Evolutionary conservation across 53 echinoderm and acorn worm genomes (phyloP), one percentile per base, ranked within the genome.

Genomic region (Holothuria scabra): DNA sequence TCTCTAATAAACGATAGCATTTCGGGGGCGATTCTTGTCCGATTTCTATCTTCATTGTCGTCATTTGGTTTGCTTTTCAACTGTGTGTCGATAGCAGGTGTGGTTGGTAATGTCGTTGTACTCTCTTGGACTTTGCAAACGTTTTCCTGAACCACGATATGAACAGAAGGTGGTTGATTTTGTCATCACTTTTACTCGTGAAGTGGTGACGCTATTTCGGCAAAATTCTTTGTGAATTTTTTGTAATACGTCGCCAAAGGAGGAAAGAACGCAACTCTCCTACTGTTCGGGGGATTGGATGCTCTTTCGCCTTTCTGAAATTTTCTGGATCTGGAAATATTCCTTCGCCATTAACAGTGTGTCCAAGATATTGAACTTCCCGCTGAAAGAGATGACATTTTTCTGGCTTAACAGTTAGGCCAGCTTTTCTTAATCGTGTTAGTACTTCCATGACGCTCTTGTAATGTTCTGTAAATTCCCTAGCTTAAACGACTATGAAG

Each of bases 291-390:
- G n/a, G 87, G 2, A 18, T 31, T 13, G 87, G 87, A 89, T 84
- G 91, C 1, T 48, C 7, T 12, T 13, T 28, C 10, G 89, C 85
- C 66, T 81, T 84, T 25, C 69, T 64, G 38, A 61, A 71, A 60
- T 87, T 89, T 24, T 59, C 13, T 56, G 89, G 94, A 59, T 91
- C 94, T 34, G 91, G 91, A 31, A 25, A 59, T 20, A 94, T 63
- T 11, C 87, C 85, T 38, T 79, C 56, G 14, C 48, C 16, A 21
- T 83, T 83, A 34, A 86, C 44, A 12, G 60, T 22, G 34, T 82
- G 82, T 22, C 82, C 82, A 12, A 82, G 82, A 48, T 57, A 82
- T 5, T 60, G 28, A 56, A 81, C 87, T 87, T 86, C 80, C 57
- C 55, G 65, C 12, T 67, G 44, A 31, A 76, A 72, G 29, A 87